Evolutionary conservation across 30 jellyfish, hydroid and myxozoan genomes (phyloP).

Genomic region (Cassiopea xamachana): DNA sequence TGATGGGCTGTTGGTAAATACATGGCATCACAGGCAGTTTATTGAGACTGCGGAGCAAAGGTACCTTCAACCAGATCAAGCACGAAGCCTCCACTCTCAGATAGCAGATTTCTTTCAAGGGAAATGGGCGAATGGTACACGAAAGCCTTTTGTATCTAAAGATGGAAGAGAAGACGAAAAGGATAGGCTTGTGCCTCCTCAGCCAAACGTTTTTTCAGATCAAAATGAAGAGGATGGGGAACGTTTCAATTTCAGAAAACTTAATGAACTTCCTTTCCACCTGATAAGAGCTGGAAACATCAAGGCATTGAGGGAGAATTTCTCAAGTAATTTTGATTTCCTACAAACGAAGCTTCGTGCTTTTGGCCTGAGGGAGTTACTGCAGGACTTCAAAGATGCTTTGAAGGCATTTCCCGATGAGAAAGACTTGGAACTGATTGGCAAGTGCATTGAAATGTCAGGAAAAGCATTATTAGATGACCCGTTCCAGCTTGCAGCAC

Average conservation of each 20-base stretch:
- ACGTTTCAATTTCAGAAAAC: conserved; percentile 72
- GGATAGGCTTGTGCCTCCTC: conserved; percentile 86
- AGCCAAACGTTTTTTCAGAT: conserved; percentile 76
- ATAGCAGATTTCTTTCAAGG: conserved; percentile 83
- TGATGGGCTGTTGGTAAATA: conserved; percentile 72
- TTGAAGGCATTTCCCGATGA: conserved; percentile 49
- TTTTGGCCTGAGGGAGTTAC: conserved; percentile 52
- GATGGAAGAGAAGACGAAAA: conserved; percentile 60
- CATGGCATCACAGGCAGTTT: conserved; percentile 94
- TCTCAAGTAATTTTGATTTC: conserved; percentile 75
- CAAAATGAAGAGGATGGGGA: conserved; percentile 35
- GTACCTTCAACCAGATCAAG: conserved; percentile 50
- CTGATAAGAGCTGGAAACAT: conserved; percentile 42
- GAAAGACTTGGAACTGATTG: conserved; percentile 63
- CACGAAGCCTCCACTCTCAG: conserved; percentile 36
- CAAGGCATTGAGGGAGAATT: conserved; percentile 54
- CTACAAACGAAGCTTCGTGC: conserved; percentile 72
- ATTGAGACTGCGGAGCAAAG: conserved; percentile 86
- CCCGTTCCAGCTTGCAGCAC: conserved; percentile 81
- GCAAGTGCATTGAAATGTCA: conserved; percentile 72
- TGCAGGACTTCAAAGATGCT: conserved; percentile 82
- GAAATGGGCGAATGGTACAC: conserved; percentile 72
- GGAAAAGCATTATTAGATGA: conserved; percentile 56
- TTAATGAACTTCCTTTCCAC: conserved; percentile 89
- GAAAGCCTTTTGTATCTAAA: conserved; percentile 78